These are phyloP conservation scores for Actinemys pallida DNA, from an alignment of 2,113 vertebrate species.

Conservation along the genomic window DNA sequence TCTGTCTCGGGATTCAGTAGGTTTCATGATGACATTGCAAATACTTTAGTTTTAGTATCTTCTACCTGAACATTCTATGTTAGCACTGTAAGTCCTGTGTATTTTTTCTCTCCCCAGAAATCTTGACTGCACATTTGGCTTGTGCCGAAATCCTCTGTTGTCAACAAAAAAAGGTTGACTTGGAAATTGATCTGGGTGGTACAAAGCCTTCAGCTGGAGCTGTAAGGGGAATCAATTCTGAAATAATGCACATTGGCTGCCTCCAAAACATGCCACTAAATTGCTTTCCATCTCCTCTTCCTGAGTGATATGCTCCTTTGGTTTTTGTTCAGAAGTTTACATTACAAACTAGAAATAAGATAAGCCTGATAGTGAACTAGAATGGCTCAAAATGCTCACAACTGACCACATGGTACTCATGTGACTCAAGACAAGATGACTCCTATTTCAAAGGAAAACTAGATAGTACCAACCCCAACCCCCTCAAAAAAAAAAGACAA, in stretches of 20 bases:
- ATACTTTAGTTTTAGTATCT: neutral
- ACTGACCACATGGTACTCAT: rapidly evolving
- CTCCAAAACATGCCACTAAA: neutral
- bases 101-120: neutral
- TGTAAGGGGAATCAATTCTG: neutral
- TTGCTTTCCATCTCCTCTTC: neutral
- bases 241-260: neutral
- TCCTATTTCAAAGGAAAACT: neutral
- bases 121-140: neutral
- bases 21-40: neutral
- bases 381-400: neutral
- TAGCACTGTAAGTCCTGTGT: neutral
- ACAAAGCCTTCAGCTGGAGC: neutral
- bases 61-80: neutral
- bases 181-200: neutral
- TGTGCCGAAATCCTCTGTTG: neutral
- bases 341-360: neutral
- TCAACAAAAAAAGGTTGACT: neutral
- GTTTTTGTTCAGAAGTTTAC: neutral
- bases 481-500: neutral
- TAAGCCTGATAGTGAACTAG: neutral
- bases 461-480: neutral
- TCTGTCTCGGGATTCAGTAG: neutral
- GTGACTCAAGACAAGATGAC: neutral
- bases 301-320: neutral